A percentile compares a stretch with the other conserved stretches of the same genome.
Conservation (phyloP, 2,797 vertebrate genomes). For the Dallia pectoralis region DNA sequence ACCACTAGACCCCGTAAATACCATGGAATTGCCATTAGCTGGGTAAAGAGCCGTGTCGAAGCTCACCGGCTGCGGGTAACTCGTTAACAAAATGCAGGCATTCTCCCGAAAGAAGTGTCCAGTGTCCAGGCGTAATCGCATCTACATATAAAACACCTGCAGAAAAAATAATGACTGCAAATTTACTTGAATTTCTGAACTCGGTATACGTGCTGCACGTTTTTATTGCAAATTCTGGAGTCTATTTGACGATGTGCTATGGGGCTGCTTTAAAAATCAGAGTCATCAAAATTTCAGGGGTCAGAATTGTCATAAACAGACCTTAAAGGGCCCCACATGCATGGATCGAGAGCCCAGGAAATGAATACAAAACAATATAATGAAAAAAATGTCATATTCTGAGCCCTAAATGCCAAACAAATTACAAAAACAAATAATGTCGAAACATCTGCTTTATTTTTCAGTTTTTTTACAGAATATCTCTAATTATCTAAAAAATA, state of each 20-base stretch:
- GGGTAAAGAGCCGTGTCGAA: constrained; percentile 17
- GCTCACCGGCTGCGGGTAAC: constrained; percentile 16
- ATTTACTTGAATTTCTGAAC: not conserved
- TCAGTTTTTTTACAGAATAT: constrained; percentile 54
- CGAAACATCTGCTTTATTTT: constrained; percentile 48
- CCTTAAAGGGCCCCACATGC: not conserved
- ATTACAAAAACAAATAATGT: constrained; percentile 30
- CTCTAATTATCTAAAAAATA: constrained; percentile 42
- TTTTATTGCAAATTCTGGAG: not conserved
- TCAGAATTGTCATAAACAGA: not conserved
- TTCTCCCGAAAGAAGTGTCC: constrained; percentile 6
- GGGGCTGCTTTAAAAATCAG: not conserved
- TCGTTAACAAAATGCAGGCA: constrained; percentile 19
- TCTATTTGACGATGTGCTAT: not conserved
- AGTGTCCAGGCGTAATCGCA: not conserved
- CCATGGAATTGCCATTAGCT: constrained; percentile 32
- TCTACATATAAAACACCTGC: constrained; percentile 12
- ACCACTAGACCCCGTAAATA: constrained; percentile 20
- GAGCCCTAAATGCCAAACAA: not conserved
- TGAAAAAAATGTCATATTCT: not conserved
- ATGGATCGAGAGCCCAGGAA: not conserved
- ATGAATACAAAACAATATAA: not conserved
- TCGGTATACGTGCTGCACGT: not conserved
- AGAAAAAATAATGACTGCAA: not conserved
- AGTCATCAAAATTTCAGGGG: too few species aligned